Conservation (phyloP, 2,888 invertebrate species). For the Mythimna albipuncta region DNA sequence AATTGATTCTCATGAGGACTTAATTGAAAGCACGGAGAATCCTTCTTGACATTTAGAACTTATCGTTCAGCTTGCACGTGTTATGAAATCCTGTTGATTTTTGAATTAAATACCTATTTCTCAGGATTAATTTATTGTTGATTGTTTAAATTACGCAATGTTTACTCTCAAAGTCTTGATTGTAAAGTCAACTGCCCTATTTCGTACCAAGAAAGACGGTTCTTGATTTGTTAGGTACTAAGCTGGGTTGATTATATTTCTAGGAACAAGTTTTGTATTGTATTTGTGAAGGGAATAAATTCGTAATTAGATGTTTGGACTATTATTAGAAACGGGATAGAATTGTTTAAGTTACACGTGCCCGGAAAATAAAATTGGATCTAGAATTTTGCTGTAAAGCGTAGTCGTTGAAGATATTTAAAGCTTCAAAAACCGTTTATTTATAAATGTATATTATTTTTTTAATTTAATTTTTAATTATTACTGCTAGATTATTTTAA, state of each 20-base stretch:
- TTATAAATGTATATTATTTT: background rate
- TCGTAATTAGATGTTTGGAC: background rate
- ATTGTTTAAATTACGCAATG: background rate
- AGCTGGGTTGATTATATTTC: background rate
- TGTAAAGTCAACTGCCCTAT: background rate
- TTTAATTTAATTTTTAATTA: no score
- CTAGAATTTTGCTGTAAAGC: no score
- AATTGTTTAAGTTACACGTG: background rate
- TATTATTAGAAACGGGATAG: background rate
- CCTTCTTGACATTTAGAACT: constrained; percentile 44
- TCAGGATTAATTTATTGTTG: background rate
- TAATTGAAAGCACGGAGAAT: constrained; percentile 44
- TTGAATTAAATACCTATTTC: constrained; percentile 25
- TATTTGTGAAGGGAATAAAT: background rate
- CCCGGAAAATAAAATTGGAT: background rate
- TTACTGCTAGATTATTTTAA: no score
- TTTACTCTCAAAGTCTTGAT: background rate
- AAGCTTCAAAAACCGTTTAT: background rate
- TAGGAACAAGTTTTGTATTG: background rate
- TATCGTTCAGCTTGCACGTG: constrained; percentile 21
- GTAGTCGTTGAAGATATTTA: background rate
- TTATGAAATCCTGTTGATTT: constrained; percentile 9
- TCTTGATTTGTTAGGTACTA: background rate
- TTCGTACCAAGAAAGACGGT: background rate
- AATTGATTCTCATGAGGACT: constrained; percentile 54